Evolutionary conservation across 2,113 vertebrate species (phyloP).

Genomic region (Mixornis gularis): DNA sequence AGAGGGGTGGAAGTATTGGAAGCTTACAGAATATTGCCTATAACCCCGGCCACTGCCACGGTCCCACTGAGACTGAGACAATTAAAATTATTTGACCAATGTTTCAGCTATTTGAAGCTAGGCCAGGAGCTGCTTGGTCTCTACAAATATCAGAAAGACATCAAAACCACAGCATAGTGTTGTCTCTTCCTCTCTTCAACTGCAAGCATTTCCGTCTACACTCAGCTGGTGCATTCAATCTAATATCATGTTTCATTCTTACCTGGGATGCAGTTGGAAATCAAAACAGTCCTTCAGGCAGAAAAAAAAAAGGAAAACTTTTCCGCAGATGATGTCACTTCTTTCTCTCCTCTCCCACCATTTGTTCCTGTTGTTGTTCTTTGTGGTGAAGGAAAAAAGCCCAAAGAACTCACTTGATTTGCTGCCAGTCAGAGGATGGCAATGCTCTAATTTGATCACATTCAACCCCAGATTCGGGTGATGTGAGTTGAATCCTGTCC

Average conservation of each 20-base stretch:
- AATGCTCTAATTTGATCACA: neutral
- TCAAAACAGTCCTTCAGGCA: neutral
- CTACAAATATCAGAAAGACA: neutral
- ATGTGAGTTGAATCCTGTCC: neutral
- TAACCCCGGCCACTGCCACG: neutral
- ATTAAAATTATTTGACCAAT: neutral
- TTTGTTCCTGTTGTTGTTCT: neutral
- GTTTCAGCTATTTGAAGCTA: neutral
- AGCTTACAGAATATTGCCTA: neutral
- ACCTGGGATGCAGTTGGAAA: conserved; percentile 34
- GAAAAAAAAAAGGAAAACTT: neutral
- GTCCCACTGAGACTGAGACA: neutral
- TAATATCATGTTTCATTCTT: neutral
- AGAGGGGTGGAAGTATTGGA: neutral
- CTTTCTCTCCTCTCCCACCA: neutral
- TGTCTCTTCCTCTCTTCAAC: neutral
- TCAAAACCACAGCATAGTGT: neutral
- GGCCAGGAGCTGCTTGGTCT: neutral
- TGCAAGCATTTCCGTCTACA: neutral
- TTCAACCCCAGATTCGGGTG: neutral
- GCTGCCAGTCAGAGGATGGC: neutral
- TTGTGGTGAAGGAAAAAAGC: neutral
- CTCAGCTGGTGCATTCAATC: neutral
- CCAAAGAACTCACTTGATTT: neutral
- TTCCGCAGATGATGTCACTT: neutral